Evolutionary conservation across 2,113 vertebrate genomes (phyloP).

Genomic region (Cairina moschata): DNA sequence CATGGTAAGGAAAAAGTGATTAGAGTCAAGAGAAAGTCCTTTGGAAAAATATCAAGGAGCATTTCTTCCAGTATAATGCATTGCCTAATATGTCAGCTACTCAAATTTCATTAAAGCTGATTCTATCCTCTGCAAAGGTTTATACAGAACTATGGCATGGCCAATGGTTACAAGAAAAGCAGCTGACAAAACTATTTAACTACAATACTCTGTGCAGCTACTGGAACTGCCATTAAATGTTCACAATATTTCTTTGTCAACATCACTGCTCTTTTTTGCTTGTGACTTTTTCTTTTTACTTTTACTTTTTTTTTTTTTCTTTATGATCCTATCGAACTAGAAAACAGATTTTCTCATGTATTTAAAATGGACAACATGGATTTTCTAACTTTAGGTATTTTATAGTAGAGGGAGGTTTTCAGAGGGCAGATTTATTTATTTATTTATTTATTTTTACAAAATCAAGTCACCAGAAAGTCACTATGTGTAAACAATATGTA

Average conservation of each 20-base stretch:
- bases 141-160: conserved; percentile 32
- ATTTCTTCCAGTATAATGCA: conserved; percentile 52
- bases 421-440: neutral
- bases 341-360: neutral
- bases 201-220: conserved; percentile 39
- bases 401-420: neutral
- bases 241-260: conserved; percentile 54
- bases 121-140: conserved; percentile 50
- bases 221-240: conserved; percentile 58
- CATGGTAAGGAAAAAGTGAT: neutral
- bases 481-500: rapidly evolving
- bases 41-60: conserved; percentile 61
- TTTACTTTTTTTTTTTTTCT: neutral
- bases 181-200: conserved; percentile 67
- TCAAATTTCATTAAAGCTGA: conserved; percentile 63
- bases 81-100: conserved; percentile 56
- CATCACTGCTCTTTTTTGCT: conserved; percentile 17
- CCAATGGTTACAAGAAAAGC: conserved; percentile 62
- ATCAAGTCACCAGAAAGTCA: neutral
- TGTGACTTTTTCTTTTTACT: neutral
- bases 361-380: neutral
- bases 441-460: neutral
- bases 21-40: conserved; percentile 19
- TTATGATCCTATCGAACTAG: neutral
- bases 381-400: neutral